These are phyloP conservation scores for Sisyra terminalis DNA, from an alignment of 2,888 invertebrate genomes.

Conservation along the genomic window DNA sequence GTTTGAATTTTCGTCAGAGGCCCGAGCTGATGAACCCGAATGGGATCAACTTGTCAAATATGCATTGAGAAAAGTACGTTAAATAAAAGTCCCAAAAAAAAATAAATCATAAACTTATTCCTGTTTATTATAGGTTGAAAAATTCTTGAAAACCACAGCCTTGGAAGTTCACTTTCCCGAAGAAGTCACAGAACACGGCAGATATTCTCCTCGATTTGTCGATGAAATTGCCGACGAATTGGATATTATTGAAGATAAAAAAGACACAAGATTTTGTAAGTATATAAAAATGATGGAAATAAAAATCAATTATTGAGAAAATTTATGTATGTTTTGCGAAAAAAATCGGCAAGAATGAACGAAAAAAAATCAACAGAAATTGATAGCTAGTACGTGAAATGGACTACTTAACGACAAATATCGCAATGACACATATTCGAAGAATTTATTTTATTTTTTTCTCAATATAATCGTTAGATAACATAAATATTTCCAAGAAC, in stretches of 20 bases:
- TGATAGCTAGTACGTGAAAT: too few species aligned
- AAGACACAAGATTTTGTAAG: constrained; percentile 66
- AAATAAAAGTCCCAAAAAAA: background rate
- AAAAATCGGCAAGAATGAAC: too few species aligned
- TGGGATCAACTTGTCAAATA: constrained; percentile 71
- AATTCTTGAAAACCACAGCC: constrained; percentile 62
- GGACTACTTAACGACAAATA: too few species aligned
- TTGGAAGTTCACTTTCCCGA: constrained; percentile 58
- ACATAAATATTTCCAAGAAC: too few species aligned
- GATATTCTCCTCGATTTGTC: constrained; percentile 64
- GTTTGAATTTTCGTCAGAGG: constrained; percentile 52
- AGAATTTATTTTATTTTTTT: too few species aligned
- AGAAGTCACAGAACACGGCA: constrained; percentile 55
- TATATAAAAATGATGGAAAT: constrained; percentile 16
- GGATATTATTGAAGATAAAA: constrained; percentile 67
- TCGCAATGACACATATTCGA: too few species aligned
- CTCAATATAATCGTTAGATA: too few species aligned
- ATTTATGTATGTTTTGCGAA: background rate
- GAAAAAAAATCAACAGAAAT: too few species aligned
- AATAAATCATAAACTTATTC: too few species aligned
- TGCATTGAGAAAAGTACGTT: constrained; percentile 46
- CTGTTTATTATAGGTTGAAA: constrained; percentile 28
- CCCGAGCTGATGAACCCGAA: constrained; percentile 56
- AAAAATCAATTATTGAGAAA: background rate
- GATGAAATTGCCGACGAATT: constrained; percentile 73